These are phyloP conservation scores for Sepiola atlantica DNA, from an alignment of 2,888 invertebrate genomes.

Conservation along the genomic window DNA sequence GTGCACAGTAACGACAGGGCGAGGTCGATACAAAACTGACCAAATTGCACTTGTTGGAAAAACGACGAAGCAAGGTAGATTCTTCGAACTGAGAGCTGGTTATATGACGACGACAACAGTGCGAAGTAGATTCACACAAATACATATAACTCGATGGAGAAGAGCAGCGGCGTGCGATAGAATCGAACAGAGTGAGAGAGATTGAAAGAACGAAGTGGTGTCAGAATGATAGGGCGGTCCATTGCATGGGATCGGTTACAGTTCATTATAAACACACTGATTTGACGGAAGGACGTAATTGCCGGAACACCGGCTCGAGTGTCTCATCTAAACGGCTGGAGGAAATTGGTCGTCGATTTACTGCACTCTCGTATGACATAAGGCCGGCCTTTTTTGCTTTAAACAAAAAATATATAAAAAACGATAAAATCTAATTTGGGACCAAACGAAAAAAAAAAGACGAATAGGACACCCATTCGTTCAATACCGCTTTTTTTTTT, in stretches of 20 bases:
- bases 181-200: background rate
- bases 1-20: no score
- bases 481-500: no score
- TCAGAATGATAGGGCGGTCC: background rate
- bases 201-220: background rate
- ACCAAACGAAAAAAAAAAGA: no score
- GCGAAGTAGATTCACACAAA: background rate
- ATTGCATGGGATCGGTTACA: background rate
- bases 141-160: background rate
- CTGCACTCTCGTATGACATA: background rate
- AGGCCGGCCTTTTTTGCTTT: background rate
- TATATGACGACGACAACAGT: no score
- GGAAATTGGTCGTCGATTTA: background rate
- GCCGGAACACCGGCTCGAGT: conserved; percentile 32
- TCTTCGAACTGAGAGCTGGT: no score
- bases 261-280: background rate
- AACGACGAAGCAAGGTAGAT: no score
- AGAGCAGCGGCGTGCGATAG: background rate
- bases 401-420: background rate
- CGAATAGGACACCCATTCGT: no score
- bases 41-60: no score
- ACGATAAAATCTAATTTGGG: background rate
- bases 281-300: background rate
- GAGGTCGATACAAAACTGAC: no score
- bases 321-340: background rate